Evolutionary conservation across 2,113 vertebrate genomes (phyloP).

Genomic region (Passer domesticus): DNA sequence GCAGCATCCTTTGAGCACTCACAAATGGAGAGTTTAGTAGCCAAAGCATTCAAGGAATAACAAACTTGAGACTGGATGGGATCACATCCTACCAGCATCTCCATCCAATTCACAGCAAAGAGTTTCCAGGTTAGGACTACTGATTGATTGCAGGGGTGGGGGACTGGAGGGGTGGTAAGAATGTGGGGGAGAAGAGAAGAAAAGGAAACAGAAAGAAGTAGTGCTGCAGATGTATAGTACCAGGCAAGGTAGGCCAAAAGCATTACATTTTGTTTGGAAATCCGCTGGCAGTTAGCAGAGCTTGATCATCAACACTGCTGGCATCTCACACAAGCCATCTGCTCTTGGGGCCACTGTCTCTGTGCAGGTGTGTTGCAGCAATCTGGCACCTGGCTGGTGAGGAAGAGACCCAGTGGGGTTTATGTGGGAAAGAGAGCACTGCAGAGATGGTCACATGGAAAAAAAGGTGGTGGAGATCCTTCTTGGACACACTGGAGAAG

Average conservation of each 20-base stretch:
- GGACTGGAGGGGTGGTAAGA: not conserved
- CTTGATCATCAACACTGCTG: accelerated
- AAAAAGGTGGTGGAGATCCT: not conserved
- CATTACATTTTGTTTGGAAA: not conserved
- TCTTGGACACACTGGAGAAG: not conserved
- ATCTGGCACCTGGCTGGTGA: not conserved
- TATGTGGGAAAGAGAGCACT: not conserved
- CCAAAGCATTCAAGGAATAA: not conserved
- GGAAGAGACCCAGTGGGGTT: not conserved
- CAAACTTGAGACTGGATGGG: not conserved
- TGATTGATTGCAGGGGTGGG: not conserved
- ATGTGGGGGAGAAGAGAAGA: not conserved
- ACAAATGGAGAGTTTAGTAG: not conserved
- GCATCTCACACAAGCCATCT: not conserved
- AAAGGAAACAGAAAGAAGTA: not conserved
- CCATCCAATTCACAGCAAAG: not conserved
- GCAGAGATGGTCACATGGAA: not conserved
- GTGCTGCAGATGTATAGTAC: not conserved
- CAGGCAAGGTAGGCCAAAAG: not conserved
- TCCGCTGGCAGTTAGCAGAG: not conserved
- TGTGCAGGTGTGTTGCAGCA: not conserved
- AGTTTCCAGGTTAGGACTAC: not conserved
- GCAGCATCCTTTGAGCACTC: not conserved
- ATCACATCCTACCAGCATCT: not conserved
- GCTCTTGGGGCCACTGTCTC: accelerated